A percentile compares a stretch with the other conserved stretches of the same genome.
phyloP scores from a whole-genome alignment of 2,113 vertebrate genomes.

The Elaphurus davidianus region DNA sequence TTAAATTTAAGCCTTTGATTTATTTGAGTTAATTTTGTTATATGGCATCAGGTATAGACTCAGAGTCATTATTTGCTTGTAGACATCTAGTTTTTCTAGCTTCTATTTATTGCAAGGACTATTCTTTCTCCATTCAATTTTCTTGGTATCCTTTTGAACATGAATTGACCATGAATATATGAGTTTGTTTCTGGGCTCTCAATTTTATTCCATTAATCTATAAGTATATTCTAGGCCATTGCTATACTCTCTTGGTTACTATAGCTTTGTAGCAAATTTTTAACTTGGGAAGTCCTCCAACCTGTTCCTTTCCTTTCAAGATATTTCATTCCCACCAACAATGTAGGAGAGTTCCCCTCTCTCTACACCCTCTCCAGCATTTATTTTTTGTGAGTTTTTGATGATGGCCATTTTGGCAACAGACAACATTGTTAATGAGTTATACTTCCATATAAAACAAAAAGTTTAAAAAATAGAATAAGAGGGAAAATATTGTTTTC shows the following conservation, averaged over 20 bases:
- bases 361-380: background rate
- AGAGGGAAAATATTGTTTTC: background rate
- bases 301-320: background rate
- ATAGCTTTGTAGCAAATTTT: background rate
- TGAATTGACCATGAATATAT: background rate
- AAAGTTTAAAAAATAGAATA: background rate
- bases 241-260: background rate
- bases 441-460: background rate
- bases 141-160: background rate
- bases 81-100: background rate
- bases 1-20: background rate
- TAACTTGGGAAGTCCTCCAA: background rate
- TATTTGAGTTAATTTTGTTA: background rate
- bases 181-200: background rate
- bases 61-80: background rate
- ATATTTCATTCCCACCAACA: background rate
- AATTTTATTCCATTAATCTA: background rate
- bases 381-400: background rate
- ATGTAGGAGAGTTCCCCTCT: background rate
- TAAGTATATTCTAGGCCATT: background rate
- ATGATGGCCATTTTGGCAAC: background rate
- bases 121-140: background rate
- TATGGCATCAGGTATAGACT: background rate
- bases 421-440: background rate
- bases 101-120: background rate